These are phyloP conservation scores for Notolabrus celidotus DNA, from an alignment of 2,797 vertebrate genomes.

Conservation along the genomic window DNA sequence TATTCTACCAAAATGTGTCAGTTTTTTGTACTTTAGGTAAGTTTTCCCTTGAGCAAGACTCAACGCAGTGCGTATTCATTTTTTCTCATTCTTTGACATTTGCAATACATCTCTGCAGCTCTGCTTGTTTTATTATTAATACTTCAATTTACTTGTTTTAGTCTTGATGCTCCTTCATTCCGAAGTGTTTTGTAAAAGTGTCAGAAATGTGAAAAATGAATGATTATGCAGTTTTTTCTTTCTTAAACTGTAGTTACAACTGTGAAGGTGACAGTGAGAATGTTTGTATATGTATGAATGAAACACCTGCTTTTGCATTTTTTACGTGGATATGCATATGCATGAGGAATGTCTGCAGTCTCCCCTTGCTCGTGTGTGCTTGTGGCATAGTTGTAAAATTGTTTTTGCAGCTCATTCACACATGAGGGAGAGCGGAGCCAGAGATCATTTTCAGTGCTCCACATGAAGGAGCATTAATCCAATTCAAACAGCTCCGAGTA, in stretches of 20 bases:
- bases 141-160: constrained; percentile 40
- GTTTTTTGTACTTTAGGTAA: background rate
- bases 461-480: constrained; percentile 74
- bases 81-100: constrained; percentile 41
- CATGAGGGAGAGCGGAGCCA: constrained; percentile 37
- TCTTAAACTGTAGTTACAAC: constrained; percentile 9
- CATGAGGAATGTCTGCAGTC: constrained; percentile 14
- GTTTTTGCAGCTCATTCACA: constrained; percentile 62
- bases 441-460: constrained; percentile 64
- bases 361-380: constrained; percentile 21
- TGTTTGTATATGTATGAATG: background rate
- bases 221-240: constrained; percentile 6
- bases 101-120: constrained; percentile 32
- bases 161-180: constrained; percentile 36
- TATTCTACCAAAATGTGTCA: background rate
- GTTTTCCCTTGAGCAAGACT: constrained; percentile 10
- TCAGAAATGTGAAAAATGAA: constrained; percentile 23
- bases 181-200: constrained; percentile 16
- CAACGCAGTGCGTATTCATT: constrained; percentile 5
- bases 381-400: constrained; percentile 42
- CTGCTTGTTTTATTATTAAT: constrained; percentile 52
- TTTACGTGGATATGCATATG: constrained; percentile 9
- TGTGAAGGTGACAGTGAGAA: background rate
- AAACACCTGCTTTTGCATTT: constrained; percentile 15
- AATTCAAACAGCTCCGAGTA: constrained; percentile 71